These are phyloP conservation scores for Diacarnus erythraeanus DNA, from an alignment of 37 sponge, comb jelly and placozoan genomes.

Conservation along the genomic window DNA sequence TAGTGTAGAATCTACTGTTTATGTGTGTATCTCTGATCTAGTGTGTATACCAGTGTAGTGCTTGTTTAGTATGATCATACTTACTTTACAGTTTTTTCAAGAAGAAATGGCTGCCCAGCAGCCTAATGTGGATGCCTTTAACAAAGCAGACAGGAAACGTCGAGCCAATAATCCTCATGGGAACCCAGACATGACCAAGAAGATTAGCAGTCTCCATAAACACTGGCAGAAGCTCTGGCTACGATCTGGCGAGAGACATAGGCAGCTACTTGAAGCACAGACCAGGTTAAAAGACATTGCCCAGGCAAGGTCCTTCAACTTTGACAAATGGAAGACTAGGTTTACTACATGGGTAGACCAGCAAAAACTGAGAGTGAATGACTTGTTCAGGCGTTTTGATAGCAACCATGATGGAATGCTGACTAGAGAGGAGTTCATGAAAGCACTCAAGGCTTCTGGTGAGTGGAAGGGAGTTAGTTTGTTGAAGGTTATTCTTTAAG, in stretches of 20 bases:
- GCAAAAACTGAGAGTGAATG: constrained; percentile 76
- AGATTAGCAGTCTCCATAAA: constrained; percentile 62
- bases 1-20: too few species aligned
- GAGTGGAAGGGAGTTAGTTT: too few species aligned
- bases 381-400: constrained; percentile 79
- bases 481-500: too few species aligned
- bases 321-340: constrained; percentile 76
- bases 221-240: constrained; percentile 80
- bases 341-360: constrained; percentile 74
- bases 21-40: too few species aligned
- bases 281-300: constrained; percentile 68
- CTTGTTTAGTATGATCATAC: too few species aligned
- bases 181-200: constrained; percentile 67
- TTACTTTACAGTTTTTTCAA: constrained; percentile 65
- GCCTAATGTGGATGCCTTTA: constrained; percentile 83
- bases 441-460: constrained; percentile 76
- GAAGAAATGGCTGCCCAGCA: constrained; percentile 77
- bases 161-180: constrained; percentile 14
- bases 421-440: constrained; percentile 80
- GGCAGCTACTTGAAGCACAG: constrained; percentile 63
- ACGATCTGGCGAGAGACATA: constrained; percentile 60
- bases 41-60: too few species aligned
- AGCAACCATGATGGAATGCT: constrained; percentile 78
- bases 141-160: constrained; percentile 46
- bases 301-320: constrained; percentile 66